These are phyloP conservation scores for Dyspetes luteomarginatus DNA, from an alignment of 2,888 invertebrate genomes.

Conservation along the genomic window DNA sequence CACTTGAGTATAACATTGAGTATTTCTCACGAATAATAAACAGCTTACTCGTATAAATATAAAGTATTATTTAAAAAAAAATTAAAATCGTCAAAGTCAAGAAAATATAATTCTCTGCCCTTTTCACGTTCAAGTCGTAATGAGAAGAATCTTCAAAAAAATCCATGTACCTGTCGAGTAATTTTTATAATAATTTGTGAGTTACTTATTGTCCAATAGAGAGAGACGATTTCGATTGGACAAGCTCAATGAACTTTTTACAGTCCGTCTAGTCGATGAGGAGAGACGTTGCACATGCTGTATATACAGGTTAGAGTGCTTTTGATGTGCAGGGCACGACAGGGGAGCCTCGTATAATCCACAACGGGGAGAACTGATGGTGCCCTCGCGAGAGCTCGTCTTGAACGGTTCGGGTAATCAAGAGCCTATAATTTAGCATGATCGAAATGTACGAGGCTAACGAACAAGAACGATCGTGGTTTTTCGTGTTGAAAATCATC, in stretches of 20 bases:
- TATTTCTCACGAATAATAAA: no score
- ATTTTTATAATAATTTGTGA: conserved; percentile 54
- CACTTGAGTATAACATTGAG: no score
- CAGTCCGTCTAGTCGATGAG: conserved; percentile 29
- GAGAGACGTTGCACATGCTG: not conserved
- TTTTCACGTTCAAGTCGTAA: not conserved
- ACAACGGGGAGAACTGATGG: not conserved
- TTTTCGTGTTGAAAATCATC: conserved; percentile 83
- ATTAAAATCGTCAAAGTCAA: no score
- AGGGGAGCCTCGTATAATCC: conserved; percentile 31
- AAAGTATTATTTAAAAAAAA: no score
- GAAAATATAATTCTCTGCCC: no score
- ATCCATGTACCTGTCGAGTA: not conserved
- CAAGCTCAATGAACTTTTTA: conserved; percentile 58
- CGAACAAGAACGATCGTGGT: conserved; percentile 82
- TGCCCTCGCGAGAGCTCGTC: conserved; percentile 32
- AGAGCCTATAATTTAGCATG: conserved; percentile 83
- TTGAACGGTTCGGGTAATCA: conserved; percentile 77
- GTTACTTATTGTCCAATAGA: conserved; percentile 54
- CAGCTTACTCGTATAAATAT: no score
- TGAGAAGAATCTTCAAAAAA: conserved; percentile 9
- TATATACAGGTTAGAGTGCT: conserved; percentile 25
- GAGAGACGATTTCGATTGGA: conserved; percentile 44
- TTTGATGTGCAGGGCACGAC: conserved; percentile 21
- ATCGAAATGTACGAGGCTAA: conserved; percentile 82